Evolutionary conservation across 2,797 vertebrate genomes (phyloP), one percentile per base, ranked within the genome.

Genomic region (Heterohyrax brucei): DNA sequence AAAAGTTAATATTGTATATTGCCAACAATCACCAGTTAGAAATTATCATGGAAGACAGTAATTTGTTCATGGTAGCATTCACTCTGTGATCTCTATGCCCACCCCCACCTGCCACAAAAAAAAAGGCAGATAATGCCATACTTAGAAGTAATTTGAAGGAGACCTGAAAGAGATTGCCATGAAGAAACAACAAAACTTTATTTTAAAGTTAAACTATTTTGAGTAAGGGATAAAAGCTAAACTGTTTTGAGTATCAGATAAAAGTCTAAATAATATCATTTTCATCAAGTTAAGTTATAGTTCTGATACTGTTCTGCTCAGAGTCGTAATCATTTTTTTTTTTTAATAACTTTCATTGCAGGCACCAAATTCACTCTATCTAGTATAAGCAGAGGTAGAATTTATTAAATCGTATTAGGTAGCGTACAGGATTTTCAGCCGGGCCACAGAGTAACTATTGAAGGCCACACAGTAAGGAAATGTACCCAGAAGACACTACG

Each of bases 181-280:
- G 46, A 91, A 91, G 72, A 86, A 76, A 87, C 53, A 76, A 39
- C 28, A 91, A 22, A 87, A 66, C 28, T 68, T 30, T 84, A 73
- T 82, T 59, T 85, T 62, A 88, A 72, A 92, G 22, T 5, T 30
- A 68, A 88, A 44, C 28, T 79, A 14, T 85, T 84, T 64, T 70
- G 14, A 75, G 44, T 88, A 72, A 46, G 86, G 53, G 18, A 62
- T 86, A 92, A 50, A 72, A 92, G 22, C 7, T 30, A 68, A 88
- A 44, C 28, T 79, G 10, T 85, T 84, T 64, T 70, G 14, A 75
- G 44, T 33, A 21, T 62, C 87, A 80, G 61, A 66, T 46, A 73
- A 83, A 72, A 80, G 21, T 1, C n/a, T 92, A 62, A 85, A 46
- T 73, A 22, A n/a, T 89, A 53, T 66, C 46, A 22, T 39, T 73